A percentile compares a stretch with the other conserved stretches of the same genome.
Conservation (phyloP, 2,797 vertebrate species). For the Rhinogobio ventralis region DNA sequence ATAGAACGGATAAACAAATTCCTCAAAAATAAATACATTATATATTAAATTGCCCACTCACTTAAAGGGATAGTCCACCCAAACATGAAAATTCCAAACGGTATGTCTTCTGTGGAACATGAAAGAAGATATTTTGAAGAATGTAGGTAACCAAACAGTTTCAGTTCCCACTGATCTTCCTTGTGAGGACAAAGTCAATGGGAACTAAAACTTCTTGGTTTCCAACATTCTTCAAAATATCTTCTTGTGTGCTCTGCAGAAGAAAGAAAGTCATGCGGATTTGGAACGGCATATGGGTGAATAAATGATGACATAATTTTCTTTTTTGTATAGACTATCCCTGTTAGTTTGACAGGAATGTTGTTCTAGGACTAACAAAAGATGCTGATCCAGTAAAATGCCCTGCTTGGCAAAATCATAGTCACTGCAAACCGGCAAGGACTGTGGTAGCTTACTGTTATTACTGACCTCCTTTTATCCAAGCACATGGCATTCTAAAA, state of each 20-base stretch:
- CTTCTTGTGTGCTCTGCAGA: not conserved
- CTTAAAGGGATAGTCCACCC: not conserved
- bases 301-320: not conserved
- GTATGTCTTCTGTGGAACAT: not conserved
- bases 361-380: slow-evolving; percentile 9
- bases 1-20: not conserved
- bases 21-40: not conserved
- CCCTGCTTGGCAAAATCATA: not conserved
- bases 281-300: not conserved
- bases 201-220: not conserved
- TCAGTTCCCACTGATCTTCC: not conserved
- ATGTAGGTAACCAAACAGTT: not conserved
- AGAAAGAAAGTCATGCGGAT: not conserved
- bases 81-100: not conserved
- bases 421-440: not conserved
- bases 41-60: not conserved
- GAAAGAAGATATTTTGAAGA: not conserved
- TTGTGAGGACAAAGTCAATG: not conserved
- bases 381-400: slow-evolving; percentile 6
- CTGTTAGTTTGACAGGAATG: not conserved
- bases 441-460: not conserved
- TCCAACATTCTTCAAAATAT: not conserved
- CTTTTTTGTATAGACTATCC: not conserved
- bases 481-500: slow-evolving; percentile 8
- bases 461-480: not conserved